A percentile compares a stretch with the other conserved stretches of the same genome.
Conservation (phyloP, 2,113 vertebrate species). For the Orycteropus afer region DNA sequence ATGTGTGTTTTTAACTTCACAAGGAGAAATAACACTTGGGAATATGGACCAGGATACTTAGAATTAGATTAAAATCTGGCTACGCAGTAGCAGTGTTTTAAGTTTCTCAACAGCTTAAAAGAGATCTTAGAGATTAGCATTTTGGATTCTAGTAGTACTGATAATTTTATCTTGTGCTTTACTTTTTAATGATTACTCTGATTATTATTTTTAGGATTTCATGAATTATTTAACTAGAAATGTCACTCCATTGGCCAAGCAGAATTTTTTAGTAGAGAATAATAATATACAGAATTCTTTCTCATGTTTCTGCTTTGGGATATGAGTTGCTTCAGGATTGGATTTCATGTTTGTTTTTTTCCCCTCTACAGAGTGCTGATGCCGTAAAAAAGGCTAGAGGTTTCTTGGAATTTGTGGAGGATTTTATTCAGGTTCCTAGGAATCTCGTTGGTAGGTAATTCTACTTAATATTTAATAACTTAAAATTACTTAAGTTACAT, state of each 20-base stretch:
- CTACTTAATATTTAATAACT: conserved; percentile 61
- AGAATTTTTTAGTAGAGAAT: conserved; percentile 1
- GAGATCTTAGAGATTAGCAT: neutral
- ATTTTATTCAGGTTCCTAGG: conserved; percentile 92
- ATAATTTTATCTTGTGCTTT: neutral
- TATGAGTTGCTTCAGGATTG: neutral
- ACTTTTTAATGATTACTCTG: neutral
- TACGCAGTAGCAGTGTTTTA: neutral
- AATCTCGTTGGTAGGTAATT: conserved; percentile 91
- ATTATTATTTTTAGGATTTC: neutral
- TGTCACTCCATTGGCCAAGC: neutral
- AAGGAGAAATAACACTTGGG: neutral
- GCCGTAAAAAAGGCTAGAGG: conserved; percentile 91
- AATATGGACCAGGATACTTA: neutral
- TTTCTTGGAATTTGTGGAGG: conserved; percentile 92
- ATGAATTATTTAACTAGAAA: conserved; percentile 7
- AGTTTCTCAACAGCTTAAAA: neutral
- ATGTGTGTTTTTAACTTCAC: neutral
- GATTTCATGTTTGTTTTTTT: conserved; percentile 38
- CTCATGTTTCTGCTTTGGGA: neutral
- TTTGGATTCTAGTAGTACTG: neutral
- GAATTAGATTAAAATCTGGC: conserved; percentile 25
- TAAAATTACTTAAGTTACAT: conserved; percentile 8
- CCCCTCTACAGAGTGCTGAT: conserved; percentile 87
- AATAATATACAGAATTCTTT: neutral